Conservation (phyloP, 2,797 vertebrate species). For the Sebastes minor region DNA sequence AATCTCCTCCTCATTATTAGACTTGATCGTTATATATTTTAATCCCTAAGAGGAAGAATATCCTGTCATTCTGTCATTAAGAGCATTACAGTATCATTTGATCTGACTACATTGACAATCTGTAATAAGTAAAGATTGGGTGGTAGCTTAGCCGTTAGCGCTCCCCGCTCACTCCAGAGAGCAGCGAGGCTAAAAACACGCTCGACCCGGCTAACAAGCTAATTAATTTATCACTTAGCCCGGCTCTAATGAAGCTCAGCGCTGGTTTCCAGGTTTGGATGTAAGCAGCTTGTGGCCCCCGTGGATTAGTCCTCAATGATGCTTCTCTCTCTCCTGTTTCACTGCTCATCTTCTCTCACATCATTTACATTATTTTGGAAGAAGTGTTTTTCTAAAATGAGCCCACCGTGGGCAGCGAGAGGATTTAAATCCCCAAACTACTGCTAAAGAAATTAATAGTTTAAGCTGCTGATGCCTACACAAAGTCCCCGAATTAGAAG, state of each 20-base stretch:
- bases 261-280: conserved; percentile 35
- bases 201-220: conserved; percentile 16
- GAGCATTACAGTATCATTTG: not conserved
- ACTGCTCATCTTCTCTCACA: not conserved
- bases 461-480: conserved; percentile 38
- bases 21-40: not conserved
- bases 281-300: conserved; percentile 35
- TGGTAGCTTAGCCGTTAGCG: conserved; percentile 19
- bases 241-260: conserved; percentile 34
- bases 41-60: conserved; percentile 5
- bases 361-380: conserved; percentile 16
- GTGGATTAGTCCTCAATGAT: conserved; percentile 35
- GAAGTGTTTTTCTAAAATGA: conserved; percentile 19
- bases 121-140: not conserved
- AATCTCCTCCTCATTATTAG: not conserved
- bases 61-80: not conserved
- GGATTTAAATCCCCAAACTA: conserved; percentile 38
- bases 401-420: not conserved
- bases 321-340: conserved; percentile 9
- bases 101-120: not conserved
- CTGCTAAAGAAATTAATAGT: conserved; percentile 21
- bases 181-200: conserved; percentile 22
- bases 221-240: conserved; percentile 37
- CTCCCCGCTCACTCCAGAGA: not conserved
- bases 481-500: not conserved